Percentiles rank a stretch among this genome's conserved stretches.
Evolutionary conservation across 2,113 vertebrate genomes (phyloP).

Genomic region (Zootoca vivipara): DNA sequence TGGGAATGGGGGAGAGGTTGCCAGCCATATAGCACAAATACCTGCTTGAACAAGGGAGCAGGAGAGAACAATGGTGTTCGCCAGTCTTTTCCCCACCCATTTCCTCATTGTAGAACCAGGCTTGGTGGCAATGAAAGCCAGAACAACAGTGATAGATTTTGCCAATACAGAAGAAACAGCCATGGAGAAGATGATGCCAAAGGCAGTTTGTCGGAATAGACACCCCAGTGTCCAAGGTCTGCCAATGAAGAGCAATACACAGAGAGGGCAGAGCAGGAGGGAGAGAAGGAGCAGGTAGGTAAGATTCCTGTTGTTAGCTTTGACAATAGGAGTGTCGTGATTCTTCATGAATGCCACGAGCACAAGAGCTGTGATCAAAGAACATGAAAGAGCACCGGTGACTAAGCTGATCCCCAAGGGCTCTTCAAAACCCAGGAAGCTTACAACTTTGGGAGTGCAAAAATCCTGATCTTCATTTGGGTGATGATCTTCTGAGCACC

Average conservation of each 20-base stretch:
- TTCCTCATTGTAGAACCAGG: not conserved
- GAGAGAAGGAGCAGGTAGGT: not conserved
- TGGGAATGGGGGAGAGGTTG: not conserved
- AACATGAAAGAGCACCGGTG: not conserved
- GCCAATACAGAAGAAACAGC: not conserved
- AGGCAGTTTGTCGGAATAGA: not conserved
- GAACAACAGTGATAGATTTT: not conserved
- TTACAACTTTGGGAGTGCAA: not conserved
- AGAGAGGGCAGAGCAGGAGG: conserved; percentile 3
- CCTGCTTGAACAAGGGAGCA: not conserved
- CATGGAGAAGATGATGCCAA: conserved; percentile 9
- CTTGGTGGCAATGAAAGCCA: not conserved
- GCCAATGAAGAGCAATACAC: not conserved
- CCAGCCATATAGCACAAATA: not conserved
- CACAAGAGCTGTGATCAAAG: not conserved
- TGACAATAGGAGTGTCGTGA: not conserved
- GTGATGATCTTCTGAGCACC: not conserved
- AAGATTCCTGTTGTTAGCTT: conserved; percentile 7
- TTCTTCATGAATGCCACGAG: not conserved
- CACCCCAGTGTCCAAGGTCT: not conserved
- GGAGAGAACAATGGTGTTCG: not conserved
- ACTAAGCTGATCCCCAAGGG: not conserved
- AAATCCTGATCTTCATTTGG: not conserved
- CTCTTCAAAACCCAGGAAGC: not conserved
- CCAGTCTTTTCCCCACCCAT: not conserved